Evolutionary conservation across 2,888 invertebrate species (phyloP).

Genomic region (Orthosia gothica): DNA sequence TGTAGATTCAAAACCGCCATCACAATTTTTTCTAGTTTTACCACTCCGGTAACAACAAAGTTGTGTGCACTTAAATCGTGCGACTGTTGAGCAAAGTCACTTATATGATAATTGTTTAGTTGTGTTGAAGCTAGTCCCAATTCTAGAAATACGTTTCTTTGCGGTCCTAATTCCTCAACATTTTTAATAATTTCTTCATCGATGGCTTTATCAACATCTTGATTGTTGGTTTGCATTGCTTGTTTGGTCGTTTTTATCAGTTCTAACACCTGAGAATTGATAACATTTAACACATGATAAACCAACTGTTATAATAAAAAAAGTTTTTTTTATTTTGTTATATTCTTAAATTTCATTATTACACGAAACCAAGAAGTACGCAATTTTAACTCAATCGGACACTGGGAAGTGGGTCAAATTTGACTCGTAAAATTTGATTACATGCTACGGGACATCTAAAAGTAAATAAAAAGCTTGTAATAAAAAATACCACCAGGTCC

Average conservation of each 20-base stretch:
- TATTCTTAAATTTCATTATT: too few relatives aligned
- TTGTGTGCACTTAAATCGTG: background rate
- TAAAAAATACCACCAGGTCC: too few relatives aligned
- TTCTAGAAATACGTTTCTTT: accelerated
- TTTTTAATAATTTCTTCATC: background rate
- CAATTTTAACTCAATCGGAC: too few relatives aligned
- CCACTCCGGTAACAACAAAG: background rate
- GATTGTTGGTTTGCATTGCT: background rate
- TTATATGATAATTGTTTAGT: background rate
- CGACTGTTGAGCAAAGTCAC: background rate
- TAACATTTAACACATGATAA: background rate
- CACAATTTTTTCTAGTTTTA: background rate
- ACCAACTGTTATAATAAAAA: too few relatives aligned
- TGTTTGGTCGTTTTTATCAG: background rate
- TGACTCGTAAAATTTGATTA: too few relatives aligned
- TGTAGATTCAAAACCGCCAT: background rate
- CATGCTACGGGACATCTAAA: too few relatives aligned
- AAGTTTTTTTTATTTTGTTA: too few relatives aligned
- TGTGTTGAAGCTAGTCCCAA: background rate
- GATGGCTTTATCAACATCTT: background rate
- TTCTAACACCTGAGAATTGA: background rate
- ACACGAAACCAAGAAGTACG: too few relatives aligned
- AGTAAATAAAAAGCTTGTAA: too few relatives aligned
- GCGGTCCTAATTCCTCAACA: background rate
- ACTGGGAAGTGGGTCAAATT: too few relatives aligned